phyloP scores from a whole-genome alignment of 2,113 vertebrate species.

The Lampris megalopsis region DNA sequence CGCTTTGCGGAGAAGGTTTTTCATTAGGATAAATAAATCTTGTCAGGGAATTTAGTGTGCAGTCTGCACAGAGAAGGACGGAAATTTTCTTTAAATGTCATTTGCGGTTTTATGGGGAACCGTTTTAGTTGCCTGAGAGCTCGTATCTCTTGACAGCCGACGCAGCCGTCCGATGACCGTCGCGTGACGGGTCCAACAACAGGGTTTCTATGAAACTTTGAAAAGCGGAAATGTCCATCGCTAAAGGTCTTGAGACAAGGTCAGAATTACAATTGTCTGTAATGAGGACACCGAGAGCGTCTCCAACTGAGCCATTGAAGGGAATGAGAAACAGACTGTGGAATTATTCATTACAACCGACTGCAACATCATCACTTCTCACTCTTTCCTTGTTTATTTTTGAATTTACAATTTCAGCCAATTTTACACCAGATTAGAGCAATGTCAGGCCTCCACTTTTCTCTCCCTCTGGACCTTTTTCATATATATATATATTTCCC shows the following conservation, averaged over 20 bases:
- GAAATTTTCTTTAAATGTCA: slow-evolving; percentile 48
- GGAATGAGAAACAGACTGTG: slow-evolving; percentile 39
- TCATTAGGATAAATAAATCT: slow-evolving; percentile 64
- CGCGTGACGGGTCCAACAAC: slow-evolving; percentile 4
- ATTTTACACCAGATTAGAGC: slow-evolving; percentile 69
- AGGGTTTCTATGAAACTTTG: background rate
- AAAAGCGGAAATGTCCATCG: slow-evolving; percentile 14
- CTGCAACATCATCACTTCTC: slow-evolving; percentile 61
- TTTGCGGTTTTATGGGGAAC: slow-evolving; percentile 43
- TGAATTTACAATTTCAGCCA: slow-evolving; percentile 60
- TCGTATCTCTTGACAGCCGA: background rate
- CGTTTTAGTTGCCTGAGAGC: background rate
- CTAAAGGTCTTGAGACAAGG: slow-evolving; percentile 12
- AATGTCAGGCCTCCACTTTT: slow-evolving; percentile 48
- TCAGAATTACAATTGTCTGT: slow-evolving; percentile 36
- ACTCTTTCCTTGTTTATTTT: slow-evolving; percentile 60
- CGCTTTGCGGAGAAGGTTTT: slow-evolving; percentile 43
- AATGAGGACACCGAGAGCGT: slow-evolving; percentile 21
- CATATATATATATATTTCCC: slow-evolving; percentile 23
- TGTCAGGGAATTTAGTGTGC: slow-evolving; percentile 31
- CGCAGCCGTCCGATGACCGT: background rate
- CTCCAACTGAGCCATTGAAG: slow-evolving; percentile 28
- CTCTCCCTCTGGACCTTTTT: slow-evolving; percentile 42
- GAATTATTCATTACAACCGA: slow-evolving; percentile 48
- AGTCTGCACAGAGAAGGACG: slow-evolving; percentile 24